Evolutionary conservation across 2,888 invertebrate species (phyloP), one percentile per base, ranked within the genome.

Genomic region (Callinectes sapidus): DNA sequence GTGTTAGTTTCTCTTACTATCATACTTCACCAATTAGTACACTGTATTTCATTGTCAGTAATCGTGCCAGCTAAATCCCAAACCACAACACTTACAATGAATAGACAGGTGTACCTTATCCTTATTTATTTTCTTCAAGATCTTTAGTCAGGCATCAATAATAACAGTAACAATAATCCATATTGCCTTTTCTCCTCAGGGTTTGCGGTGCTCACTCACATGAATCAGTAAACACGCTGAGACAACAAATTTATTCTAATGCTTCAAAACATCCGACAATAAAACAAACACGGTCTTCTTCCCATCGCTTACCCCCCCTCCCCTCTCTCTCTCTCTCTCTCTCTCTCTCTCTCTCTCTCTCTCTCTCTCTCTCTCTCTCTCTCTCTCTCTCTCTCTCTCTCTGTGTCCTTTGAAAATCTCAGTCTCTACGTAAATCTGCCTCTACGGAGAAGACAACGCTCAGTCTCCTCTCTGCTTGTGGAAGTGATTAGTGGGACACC

Each of bases 191-290:
- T 71, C 87, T 54, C 32, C 16, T 35, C 28, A 55, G 61, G 28
- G 32, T 23, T n/a, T 23, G 16, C 55, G 55, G 55, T 28, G 16
- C 88, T 88, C 28, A 55, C 54, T 28, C 66, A 35, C 18, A 66
- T n/a, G 39, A 28, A 66, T 35, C 39, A 66, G 14, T 35, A 89
- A 18, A 89, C 3, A 66, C 89, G 10, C 18, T 32, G 35, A 35
- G 61, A 42, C 89, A 71, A 89, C 89, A 89, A 42, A 89, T 89
- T 89, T 66, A 89, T 55, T 89, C 77, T 89, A 77, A 89, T 89
- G 89, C 28, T 39, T 55, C 28, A 66, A 89, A 71, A 89, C 89
- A 89, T 66, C 77, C 42, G 39, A 77, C 42, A 39, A 55, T 89
- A 89, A 89, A 89, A 42, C 66, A 66, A 66, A 18, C 81, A 28